Base-by-base conservation (phyloP, 2,113 vertebrate species). In the Melanotaenia duboulayi region DNA sequence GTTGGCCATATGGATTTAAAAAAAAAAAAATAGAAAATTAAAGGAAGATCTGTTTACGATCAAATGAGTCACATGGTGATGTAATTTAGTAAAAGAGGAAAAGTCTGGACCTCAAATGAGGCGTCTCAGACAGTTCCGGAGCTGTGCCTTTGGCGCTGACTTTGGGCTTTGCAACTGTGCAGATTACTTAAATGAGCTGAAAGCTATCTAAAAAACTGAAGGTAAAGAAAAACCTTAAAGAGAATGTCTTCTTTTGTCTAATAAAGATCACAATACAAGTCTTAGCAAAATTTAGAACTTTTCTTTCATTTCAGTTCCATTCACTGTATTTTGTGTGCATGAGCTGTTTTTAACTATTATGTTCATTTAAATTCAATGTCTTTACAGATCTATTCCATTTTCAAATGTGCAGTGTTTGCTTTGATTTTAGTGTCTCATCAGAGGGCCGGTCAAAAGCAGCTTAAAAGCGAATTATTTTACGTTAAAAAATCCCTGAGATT, bases 391-490 rank as follows among this genome's bases (percentile, higher is more conserved):
- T 35, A 8, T 5, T 35, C 32, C 7, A 9, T 9, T 35, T 5
- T 35, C 8, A 35, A 35, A 35, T 11, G 2, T 61, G 7, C 22
- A 11, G 60, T 52, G 37, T 63, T 74, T 76, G 42, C 65, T 60
- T 54, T 17, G 23, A 25, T 58, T 57, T 19, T 5, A 22, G 63
- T 66, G 35, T 75, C 55, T 44, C 20, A 78, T 44, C 20, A 76
- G 20, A 57, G 57, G 46, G 52, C 59, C 8, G 8, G 32, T 35
- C 32, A 35, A 9, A 35, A 35, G 7, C 32, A 7, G 32, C 32
- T 35, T 7, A 35, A 3, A 5, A 35, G 32, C 32, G 7, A 7
- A 9, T 35, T 35, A 7, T 35, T 35, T 35, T 7, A 5, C 32
- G 7, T 5, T 35, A 8, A 1, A 35, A 5, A 35, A 35, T 35